phyloP scores from a whole-genome alignment of 2,113 vertebrate species.

The Oenanthe melanoleuca region DNA sequence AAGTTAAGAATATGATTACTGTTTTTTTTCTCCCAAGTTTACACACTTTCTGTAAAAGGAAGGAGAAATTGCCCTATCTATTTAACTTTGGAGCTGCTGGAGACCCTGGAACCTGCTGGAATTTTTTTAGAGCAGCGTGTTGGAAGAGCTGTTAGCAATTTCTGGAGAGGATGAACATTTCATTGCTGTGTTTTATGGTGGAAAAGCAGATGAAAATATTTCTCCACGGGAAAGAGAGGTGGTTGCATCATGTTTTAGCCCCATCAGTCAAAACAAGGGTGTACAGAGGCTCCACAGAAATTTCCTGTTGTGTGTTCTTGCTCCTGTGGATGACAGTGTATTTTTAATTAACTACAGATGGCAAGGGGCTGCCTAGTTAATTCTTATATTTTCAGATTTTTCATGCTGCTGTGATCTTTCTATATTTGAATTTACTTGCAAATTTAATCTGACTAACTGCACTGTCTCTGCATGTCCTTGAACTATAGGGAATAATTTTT shows the following conservation, averaged over 20 bases:
- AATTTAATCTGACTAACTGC: neutral
- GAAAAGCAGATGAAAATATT: neutral
- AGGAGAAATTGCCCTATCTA: neutral
- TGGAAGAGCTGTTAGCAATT: neutral
- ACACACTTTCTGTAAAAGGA: neutral
- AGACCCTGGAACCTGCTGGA: neutral
- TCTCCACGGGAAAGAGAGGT: neutral
- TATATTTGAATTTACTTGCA: neutral
- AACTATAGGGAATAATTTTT: neutral
- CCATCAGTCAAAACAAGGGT: neutral
- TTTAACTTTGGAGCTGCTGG: neutral
- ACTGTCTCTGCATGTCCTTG: conserved; percentile 8
- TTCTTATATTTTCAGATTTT: neutral
- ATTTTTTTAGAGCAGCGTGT: neutral
- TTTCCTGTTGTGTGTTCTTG: neutral
- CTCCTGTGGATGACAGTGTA: neutral
- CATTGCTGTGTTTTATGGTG: neutral
- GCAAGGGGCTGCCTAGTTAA: neutral
- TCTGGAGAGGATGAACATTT: neutral
- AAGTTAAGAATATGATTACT: conserved; percentile 4
- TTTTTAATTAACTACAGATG: neutral
- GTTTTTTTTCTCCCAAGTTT: neutral
- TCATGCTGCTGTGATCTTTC: neutral
- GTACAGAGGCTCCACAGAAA: neutral
- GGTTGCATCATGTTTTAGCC: neutral